Base-by-base conservation (phyloP, 2,888 invertebrate genomes). In the Odontomyia ornata region DNA sequence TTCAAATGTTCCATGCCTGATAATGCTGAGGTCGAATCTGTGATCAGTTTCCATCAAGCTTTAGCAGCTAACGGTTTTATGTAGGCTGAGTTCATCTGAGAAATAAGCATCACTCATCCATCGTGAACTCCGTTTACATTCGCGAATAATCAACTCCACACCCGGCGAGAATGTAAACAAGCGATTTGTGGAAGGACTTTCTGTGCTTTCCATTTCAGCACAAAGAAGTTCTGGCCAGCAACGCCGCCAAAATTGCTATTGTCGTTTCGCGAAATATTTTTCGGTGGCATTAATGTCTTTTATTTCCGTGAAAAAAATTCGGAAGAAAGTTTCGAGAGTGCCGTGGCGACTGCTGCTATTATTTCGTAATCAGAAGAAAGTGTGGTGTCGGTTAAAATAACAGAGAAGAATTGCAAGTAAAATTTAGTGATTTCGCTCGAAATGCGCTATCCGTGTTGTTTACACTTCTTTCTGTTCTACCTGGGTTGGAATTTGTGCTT, bases 1-100 rank as follows among this genome's bases (percentile, higher is more conserved):
- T 73, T 73, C 73, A 60, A 73, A 57, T 69, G 69, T 21, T 69
- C 69, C 73, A 36, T 60, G 36, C 57, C 13, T 25, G 43, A 73
- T 73, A 23, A 73, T 73, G 57, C 27, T 30, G 60, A 57, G 60
- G 36, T 73, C 73, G 60, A 57, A 57, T 73, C 57, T 57, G 25
- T 73, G 73, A 73, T 73, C 73, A 73, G 73, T 73, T 73, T 36
- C 15, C 73, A 57, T 57, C 73, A 73, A 73, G 73, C 73, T 30
- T 73, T 60, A 73, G 73, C 73, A 13, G 60, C 57, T 73, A 57
- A 57, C 73, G 73, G 73, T 57, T 60, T 73, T 43, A 21, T 36
- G 57, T 57, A 57, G 72, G 72, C 27, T 23, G 60, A 18, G 60
- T 73, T 69, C 47, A 69, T 47, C 69, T n/a, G 13, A n/a, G 25